Evolutionary conservation across 2,888 invertebrate species (phyloP).

Genomic region (Scrobipalpa atriplicella): DNA sequence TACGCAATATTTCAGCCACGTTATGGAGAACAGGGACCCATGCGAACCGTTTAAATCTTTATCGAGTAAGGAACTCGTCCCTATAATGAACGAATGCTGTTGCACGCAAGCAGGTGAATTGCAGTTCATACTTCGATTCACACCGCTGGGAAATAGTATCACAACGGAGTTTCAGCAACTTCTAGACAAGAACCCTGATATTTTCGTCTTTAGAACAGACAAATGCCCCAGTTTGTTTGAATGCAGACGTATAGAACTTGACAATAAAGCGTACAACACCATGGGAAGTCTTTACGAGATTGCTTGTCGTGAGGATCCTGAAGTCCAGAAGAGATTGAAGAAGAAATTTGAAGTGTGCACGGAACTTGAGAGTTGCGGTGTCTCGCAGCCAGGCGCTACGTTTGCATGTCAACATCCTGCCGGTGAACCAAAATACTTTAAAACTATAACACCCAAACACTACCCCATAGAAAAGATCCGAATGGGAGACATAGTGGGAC

Average conservation of each 20-base stretch:
- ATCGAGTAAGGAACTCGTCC: conserved; percentile 34
- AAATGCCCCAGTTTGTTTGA: conserved; percentile 74
- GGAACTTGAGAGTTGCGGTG: conserved; percentile 65
- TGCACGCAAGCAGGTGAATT: conserved; percentile 70
- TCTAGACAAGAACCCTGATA: conserved; percentile 63
- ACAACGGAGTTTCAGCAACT: conserved; percentile 72
- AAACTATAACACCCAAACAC: conserved; percentile 47
- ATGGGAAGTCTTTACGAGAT: conserved; percentile 75
- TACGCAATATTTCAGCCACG: conserved; percentile 42
- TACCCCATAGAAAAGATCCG: conserved; percentile 62
- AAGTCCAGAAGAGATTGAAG: conserved; percentile 49
- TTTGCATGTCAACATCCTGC: conserved; percentile 6
- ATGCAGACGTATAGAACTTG: conserved; percentile 67
- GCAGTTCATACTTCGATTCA: conserved; percentile 71
- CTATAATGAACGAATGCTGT: conserved; percentile 61
- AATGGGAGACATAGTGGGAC: conserved; percentile 76
- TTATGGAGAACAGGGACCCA: neutral
- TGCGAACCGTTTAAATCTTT: neutral
- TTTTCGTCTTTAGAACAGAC: conserved; percentile 70
- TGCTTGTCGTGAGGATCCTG: conserved; percentile 72
- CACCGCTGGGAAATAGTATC: conserved; percentile 75
- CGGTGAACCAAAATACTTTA: conserved; percentile 45
- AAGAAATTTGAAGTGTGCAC: conserved; percentile 71
- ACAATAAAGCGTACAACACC: conserved; percentile 68
- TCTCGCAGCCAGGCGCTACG: conserved; percentile 38